Percentiles rank a stretch among this genome's conserved stretches.
phyloP scores from a whole-genome alignment of 2,797 vertebrate species.

The Oryzias dopingdopingensis region DNA sequence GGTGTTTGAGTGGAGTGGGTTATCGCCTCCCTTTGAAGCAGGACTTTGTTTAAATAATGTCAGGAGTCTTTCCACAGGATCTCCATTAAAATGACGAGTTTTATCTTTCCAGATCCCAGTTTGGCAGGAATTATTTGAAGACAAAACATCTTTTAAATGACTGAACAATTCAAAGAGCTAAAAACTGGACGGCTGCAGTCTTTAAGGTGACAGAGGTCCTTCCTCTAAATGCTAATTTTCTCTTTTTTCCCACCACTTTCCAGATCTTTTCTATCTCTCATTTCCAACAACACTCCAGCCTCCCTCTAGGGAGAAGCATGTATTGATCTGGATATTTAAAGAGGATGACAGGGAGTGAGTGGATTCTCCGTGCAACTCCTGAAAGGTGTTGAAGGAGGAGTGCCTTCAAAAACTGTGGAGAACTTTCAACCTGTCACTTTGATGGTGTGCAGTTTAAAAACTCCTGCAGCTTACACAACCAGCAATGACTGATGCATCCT shows the following conservation, averaged over 20 bases:
- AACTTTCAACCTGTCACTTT: conserved; percentile 8
- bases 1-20: conserved; percentile 9
- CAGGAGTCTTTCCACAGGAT: conserved; percentile 28
- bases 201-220: conserved; percentile 12
- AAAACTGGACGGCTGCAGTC: background rate
- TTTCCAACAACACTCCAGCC: conserved; percentile 3
- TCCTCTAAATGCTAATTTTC: background rate
- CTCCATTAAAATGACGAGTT: conserved; percentile 14
- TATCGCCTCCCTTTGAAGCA: conserved; percentile 30
- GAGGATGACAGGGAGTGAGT: conserved; percentile 8
- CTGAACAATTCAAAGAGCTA: conserved; percentile 2
- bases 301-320: conserved; percentile 15
- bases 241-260: background rate
- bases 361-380: conserved; percentile 5
- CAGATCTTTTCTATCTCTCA: background rate
- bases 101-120: conserved; percentile 9
- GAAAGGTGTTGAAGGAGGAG: conserved; percentile 18
- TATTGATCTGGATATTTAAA: conserved; percentile 32
- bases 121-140: conserved; percentile 17
- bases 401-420: too few species aligned
- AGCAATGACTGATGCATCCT: too few species aligned
- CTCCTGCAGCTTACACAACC: background rate
- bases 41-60: conserved; percentile 41
- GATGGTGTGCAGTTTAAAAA: conserved; percentile 31
- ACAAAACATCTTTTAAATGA: conserved; percentile 13